phyloP scores from a whole-genome alignment of 2,113 vertebrate genomes.

The Phyllopteryx taeniolatus region DNA sequence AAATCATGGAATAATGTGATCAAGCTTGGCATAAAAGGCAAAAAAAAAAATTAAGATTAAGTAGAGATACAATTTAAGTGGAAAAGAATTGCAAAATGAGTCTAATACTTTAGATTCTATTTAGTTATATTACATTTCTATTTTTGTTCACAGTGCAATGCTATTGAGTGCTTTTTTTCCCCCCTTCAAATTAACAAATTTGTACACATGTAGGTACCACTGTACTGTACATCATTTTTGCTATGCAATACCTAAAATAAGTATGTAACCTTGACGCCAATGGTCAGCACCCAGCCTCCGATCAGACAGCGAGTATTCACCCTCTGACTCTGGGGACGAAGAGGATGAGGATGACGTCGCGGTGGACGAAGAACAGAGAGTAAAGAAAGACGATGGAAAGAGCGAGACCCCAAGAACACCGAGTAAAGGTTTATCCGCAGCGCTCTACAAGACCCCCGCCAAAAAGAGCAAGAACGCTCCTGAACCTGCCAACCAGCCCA shows the following conservation, averaged over 20 bases:
- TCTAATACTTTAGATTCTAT: too few species aligned
- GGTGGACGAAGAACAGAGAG: conserved; percentile 50
- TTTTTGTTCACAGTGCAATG: too few species aligned
- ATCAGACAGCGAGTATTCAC: conserved; percentile 84
- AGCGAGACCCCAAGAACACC: conserved; percentile 62
- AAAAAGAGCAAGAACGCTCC: conserved; percentile 73
- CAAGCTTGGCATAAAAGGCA: too few species aligned
- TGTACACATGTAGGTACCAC: too few species aligned
- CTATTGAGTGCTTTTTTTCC: too few species aligned
- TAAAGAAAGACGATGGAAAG: conserved; percentile 62
- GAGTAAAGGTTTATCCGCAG: conserved; percentile 56
- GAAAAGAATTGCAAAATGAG: too few species aligned
- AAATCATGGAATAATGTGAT: too few species aligned
- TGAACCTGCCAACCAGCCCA: conserved; percentile 64
- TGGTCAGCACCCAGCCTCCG: conserved; percentile 71
- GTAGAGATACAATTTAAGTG: too few species aligned
- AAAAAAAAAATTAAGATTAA: too few species aligned
- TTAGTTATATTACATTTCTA: too few species aligned
- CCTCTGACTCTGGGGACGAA: conserved; percentile 80
- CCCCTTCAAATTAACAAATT: too few species aligned
- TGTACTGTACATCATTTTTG: neutral
- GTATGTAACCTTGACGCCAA: neutral
- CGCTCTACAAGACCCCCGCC: conserved; percentile 70
- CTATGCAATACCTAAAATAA: neutral
- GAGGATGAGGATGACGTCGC: conserved; percentile 64